Evolutionary conservation across 2,113 vertebrate species (phyloP), one percentile per base, ranked within the genome.

Genomic region (Suncus etruscus): DNA sequence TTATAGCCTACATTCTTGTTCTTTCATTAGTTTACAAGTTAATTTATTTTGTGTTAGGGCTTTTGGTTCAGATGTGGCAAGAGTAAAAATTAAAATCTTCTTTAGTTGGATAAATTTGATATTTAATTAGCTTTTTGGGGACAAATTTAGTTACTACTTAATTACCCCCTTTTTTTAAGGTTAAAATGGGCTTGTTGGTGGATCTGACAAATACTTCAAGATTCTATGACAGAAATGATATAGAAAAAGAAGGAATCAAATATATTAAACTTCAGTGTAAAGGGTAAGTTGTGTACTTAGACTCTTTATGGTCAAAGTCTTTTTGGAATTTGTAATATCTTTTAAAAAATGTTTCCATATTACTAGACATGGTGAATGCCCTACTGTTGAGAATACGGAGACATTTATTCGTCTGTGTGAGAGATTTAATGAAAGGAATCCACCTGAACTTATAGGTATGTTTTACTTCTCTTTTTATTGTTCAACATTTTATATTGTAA

Each of bases 181-280:
- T 99, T 88, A 99, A 99, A 97, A 99, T 99, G 99, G 98, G 99
- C 92, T 97, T 99, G 94, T 98, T 99, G 89, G 96, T 99, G 78
- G 99, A 99, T 95, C 97, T 99, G 97, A 99, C 99, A 16, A 99
- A 99, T 97, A 99, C 99, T 12, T 98, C 98, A 70, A 98, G 99
- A 93, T 99, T 99, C 96, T 99, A 99, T 96, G 99, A 99, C 51
- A 98, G 98, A 89, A 98, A 97, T 16, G 99, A 99, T 94, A 99
- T 99, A 92, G 99, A 99, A 96, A 99, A 99, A 97, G 99, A 99
- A 81, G 99, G 99, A 80, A 98, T 99, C 91, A 98, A 98, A 97
- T 99, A 99, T 63, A 97, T 99, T 95, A 99, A 99, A 91, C 98
- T 99, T 88, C 98, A 98, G 54, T 99, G 99, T 97, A 99, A 99